These are phyloP conservation scores for Plagodis pulveraria DNA, from an alignment of 2,888 invertebrate genomes.

Conservation along the genomic window DNA sequence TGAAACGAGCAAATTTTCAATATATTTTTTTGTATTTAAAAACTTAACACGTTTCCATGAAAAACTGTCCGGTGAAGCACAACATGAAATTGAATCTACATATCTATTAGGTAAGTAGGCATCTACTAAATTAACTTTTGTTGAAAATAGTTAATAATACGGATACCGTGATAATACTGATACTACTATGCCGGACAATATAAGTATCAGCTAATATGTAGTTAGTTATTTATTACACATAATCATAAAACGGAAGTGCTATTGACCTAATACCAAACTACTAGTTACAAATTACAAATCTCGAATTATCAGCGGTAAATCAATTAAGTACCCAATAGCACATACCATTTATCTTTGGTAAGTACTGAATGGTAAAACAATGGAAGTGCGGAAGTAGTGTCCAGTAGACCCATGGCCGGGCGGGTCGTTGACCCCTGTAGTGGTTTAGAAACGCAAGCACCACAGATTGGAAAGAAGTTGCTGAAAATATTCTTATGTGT, in stretches of 20 bases:
- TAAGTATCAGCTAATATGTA: slow-evolving; percentile 3
- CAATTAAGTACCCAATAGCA: slow-evolving; percentile 2
- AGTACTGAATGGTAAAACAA: slow-evolving; percentile 19
- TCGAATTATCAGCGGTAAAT: slow-evolving; percentile 9
- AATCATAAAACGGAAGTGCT: slow-evolving; percentile 19
- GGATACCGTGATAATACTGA: too few relatives aligned
- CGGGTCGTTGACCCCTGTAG: slow-evolving; percentile 21
- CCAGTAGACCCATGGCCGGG: slow-evolving; percentile 18
- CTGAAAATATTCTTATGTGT: neutral
- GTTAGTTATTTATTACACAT: slow-evolving; percentile 7
- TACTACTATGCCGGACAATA: neutral
- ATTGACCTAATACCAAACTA: slow-evolving; percentile 16
- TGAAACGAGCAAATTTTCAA: too few relatives aligned
- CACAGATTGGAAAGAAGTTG: slow-evolving; percentile 6
- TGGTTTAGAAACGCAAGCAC: slow-evolving; percentile 16
- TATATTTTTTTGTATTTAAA: too few relatives aligned
- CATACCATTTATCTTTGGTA: slow-evolving; percentile 15
- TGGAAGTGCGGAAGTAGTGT: slow-evolving; percentile 25
- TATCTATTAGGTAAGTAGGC: too few relatives aligned
- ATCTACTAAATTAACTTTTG: too few relatives aligned
- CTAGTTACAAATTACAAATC: slow-evolving; percentile 13
- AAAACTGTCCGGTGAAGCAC: too few relatives aligned
- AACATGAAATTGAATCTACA: too few relatives aligned
- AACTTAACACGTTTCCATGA: too few relatives aligned
- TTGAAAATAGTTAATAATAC: too few relatives aligned